A percentile compares a stretch with the other conserved stretches of the same genome.
These are phyloP conservation scores for Heliconius nattereri DNA, from an alignment of 1,140 invertebrate species.

Conservation along the genomic window DNA sequence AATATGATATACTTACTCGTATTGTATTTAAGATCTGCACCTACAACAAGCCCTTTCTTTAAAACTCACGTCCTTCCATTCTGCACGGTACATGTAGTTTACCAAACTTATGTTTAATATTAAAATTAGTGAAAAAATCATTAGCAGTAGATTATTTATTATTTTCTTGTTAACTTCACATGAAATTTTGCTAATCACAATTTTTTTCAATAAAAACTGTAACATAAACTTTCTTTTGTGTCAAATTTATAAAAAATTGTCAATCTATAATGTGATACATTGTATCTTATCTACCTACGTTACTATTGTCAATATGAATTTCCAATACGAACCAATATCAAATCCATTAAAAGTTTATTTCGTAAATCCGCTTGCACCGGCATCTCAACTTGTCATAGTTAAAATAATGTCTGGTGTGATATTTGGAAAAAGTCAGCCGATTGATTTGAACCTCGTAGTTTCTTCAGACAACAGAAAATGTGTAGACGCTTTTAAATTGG, in stretches of 20 bases:
- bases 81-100: no score
- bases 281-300: not conserved
- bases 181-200: no score
- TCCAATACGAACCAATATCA: conserved; percentile 44
- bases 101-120: no score
- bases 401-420: conserved; percentile 63
- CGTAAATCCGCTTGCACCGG: conserved; percentile 59
- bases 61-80: no score
- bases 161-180: no score
- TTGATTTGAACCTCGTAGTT: conserved; percentile 64
- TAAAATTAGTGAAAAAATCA: no score
- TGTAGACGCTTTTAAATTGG: conserved; percentile 54
- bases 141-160: no score
- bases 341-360: conserved; percentile 60
- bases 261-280: not conserved
- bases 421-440: conserved; percentile 57
- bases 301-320: conserved; percentile 55
- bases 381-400: conserved; percentile 52
- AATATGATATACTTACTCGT: no score
- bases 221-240: not conserved
- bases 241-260: conserved; percentile 5
- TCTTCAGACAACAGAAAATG: conserved; percentile 56
- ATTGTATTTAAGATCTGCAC: no score
- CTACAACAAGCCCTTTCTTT: no score
- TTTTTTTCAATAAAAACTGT: no score